phyloP scores from a whole-genome alignment of 2,797 vertebrate species.

The Spondyliosoma cantharus region DNA sequence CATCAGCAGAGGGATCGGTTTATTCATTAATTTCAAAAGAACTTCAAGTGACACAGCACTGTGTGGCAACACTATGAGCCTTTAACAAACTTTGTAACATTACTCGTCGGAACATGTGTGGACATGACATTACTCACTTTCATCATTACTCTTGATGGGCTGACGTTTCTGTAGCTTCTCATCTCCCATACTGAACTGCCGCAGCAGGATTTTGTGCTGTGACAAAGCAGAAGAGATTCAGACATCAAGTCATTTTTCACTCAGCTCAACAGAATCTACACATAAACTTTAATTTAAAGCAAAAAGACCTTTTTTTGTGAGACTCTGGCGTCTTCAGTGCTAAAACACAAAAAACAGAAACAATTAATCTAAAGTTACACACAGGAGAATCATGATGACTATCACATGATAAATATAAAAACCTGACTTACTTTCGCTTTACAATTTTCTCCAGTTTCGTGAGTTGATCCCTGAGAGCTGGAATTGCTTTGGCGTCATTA shows the following conservation, averaged over 20 bases:
- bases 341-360: slow-evolving; percentile 63
- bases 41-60: not conserved
- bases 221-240: slow-evolving; percentile 40
- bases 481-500: slow-evolving; percentile 90
- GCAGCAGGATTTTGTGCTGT: slow-evolving; percentile 96
- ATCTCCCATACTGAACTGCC: slow-evolving; percentile 92
- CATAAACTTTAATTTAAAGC: not conserved
- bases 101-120: not conserved
- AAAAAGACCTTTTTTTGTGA: slow-evolving; percentile 89
- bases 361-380: not conserved
- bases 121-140: slow-evolving; percentile 85
- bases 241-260: not conserved
- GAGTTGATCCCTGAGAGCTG: slow-evolving; percentile 92
- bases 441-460: slow-evolving; percentile 90
- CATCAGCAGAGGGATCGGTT: too few species aligned
- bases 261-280: not conserved
- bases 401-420: not conserved
- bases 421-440: slow-evolving; percentile 89
- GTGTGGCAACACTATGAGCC: not conserved
- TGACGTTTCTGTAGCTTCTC: slow-evolving; percentile 94
- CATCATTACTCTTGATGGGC: slow-evolving; percentile 91
- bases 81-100: not conserved
- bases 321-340: slow-evolving; percentile 90
- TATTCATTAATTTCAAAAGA: too few species aligned
- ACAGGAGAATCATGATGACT: not conserved